Conservation (phyloP, 2,888 invertebrate genomes). For the Cheilosia impressa region DNA sequence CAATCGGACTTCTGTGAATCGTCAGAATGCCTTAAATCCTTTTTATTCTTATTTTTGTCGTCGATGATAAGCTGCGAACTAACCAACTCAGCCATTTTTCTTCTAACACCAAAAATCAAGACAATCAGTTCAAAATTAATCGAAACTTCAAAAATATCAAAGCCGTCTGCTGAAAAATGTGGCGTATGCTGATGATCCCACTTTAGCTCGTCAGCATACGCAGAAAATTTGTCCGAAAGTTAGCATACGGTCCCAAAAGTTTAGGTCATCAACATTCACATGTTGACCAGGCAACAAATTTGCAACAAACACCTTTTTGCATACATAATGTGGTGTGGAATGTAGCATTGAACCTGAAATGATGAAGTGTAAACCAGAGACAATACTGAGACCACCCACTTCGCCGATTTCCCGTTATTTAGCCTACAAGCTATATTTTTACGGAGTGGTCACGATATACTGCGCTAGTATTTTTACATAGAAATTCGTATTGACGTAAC, state of each 20-base stretch:
- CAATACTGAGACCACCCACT: too few species aligned
- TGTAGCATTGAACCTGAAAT: too few species aligned
- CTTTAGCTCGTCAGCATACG: not conserved
- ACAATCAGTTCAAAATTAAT: not conserved
- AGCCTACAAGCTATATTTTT: too few species aligned
- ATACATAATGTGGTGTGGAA: too few species aligned
- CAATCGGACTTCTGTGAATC: not conserved
- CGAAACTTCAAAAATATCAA: constrained; percentile 7
- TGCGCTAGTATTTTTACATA: too few species aligned
- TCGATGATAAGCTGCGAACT: too few species aligned
- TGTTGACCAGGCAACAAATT: not conserved
- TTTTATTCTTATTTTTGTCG: not conserved
- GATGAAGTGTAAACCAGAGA: too few species aligned
- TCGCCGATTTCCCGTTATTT: too few species aligned
- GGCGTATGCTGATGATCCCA: not conserved
- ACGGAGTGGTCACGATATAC: too few species aligned
- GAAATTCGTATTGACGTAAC: too few species aligned
- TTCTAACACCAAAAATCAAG: not conserved
- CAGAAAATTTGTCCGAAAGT: not conserved
- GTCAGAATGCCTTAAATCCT: not conserved
- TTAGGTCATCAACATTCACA: constrained; percentile 2
- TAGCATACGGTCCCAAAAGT: not conserved
- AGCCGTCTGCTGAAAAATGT: not conserved
- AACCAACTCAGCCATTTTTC: not conserved
- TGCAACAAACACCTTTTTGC: not conserved